A percentile compares a stretch with the other conserved stretches of the same genome.
These are phyloP conservation scores for Octopus bimaculoides DNA, from an alignment of 1,140 invertebrate genomes.

Conservation along the genomic window DNA sequence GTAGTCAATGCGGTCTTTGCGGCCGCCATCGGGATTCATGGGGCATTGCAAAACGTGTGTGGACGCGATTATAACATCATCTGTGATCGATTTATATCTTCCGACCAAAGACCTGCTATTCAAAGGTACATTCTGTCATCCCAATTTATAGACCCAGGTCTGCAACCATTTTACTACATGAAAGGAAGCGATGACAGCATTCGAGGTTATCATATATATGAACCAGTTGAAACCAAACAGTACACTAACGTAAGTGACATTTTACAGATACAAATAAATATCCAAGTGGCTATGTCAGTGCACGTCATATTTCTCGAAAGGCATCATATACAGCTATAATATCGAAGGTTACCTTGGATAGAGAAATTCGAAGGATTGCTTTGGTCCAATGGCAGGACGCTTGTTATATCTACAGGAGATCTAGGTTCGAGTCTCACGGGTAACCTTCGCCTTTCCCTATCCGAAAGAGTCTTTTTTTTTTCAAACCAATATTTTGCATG, in stretches of 20 bases:
- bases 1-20: slow-evolving; percentile 53
- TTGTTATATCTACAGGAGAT: too few relatives aligned
- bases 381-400: too few relatives aligned
- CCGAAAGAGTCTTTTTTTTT: too few relatives aligned
- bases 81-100: slow-evolving; percentile 38
- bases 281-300: too few relatives aligned
- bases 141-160: slow-evolving; percentile 44
- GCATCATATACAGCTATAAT: too few relatives aligned
- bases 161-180: slow-evolving; percentile 46
- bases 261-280: slow-evolving; percentile 16
- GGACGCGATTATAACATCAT: slow-evolving; percentile 23
- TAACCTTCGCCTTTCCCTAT: too few relatives aligned
- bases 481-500: too few relatives aligned
- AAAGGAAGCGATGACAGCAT: slow-evolving; percentile 43
- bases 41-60: slow-evolving; percentile 36
- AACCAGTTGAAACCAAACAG: slow-evolving; percentile 21
- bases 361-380: too few relatives aligned
- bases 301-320: too few relatives aligned
- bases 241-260: neutral
- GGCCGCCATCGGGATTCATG: slow-evolving; percentile 41
- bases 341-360: too few relatives aligned
- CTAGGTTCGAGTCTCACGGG: too few relatives aligned
- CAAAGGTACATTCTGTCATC: slow-evolving; percentile 35
- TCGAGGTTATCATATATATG: slow-evolving; percentile 53
- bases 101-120: slow-evolving; percentile 40